Conservation (phyloP, 2,888 invertebrate species). For the Neocrepidodera transversa region DNA sequence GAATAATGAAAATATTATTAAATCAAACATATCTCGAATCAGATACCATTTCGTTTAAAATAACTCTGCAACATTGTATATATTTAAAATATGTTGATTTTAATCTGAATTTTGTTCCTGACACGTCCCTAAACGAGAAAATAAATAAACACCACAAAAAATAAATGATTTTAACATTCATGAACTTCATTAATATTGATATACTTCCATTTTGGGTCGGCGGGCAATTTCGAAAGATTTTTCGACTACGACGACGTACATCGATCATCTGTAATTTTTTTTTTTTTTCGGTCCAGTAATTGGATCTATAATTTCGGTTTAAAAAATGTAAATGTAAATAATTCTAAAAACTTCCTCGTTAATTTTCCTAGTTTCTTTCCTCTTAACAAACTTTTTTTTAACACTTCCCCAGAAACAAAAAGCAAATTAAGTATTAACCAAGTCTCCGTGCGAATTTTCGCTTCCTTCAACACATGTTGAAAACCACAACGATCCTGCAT, state of each 20-base stretch:
- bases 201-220: constrained; percentile 13
- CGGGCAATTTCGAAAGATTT: constrained; percentile 7
- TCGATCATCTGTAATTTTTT: constrained; percentile 17
- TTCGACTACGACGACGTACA: constrained; percentile 4
- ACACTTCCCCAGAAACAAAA: constrained; percentile 14
- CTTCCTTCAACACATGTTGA: constrained; percentile 33
- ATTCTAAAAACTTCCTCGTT: constrained; percentile 18
- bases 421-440: constrained; percentile 31
- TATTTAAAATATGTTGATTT: constrained; percentile 36
- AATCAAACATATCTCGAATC: not conserved
- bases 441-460: constrained; percentile 35
- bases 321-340: no score
- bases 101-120: constrained; percentile 9
- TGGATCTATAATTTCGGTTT: no score
- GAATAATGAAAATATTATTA: not conserved
- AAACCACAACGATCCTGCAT: constrained; percentile 25
- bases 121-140: constrained; percentile 14
- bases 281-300: no score
- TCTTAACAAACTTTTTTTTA: constrained; percentile 25
- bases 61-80: not conserved
- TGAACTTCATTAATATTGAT: constrained; percentile 17
- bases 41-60: constrained; percentile 1
- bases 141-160: constrained; percentile 19
- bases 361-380: constrained; percentile 26
- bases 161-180: constrained; percentile 18